These are phyloP conservation scores for Tenthredo distinguenda DNA, from an alignment of 2,888 invertebrate species.

Conservation along the genomic window DNA sequence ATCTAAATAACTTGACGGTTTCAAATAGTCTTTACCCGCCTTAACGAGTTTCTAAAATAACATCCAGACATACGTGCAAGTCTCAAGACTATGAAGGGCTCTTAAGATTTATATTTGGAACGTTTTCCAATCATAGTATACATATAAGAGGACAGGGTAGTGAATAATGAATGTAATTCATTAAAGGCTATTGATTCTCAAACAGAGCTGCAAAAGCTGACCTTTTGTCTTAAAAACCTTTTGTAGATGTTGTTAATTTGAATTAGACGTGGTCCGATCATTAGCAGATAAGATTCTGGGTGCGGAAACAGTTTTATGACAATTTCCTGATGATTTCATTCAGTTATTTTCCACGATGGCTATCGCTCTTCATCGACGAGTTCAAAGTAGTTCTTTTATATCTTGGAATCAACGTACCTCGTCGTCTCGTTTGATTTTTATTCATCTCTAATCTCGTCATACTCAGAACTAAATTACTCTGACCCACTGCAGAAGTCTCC, in stretches of 20 bases:
- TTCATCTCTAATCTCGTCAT: background rate
- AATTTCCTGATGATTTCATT: background rate
- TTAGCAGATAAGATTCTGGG: background rate
- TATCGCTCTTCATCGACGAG: background rate
- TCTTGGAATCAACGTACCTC: slow-evolving; percentile 31
- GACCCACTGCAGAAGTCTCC: background rate
- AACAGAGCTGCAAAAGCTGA: too few species aligned
- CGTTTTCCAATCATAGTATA: too few species aligned
- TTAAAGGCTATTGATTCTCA: too few species aligned
- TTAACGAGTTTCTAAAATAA: too few species aligned
- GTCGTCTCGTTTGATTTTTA: background rate
- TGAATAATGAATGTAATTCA: too few species aligned
- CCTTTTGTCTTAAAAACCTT: background rate
- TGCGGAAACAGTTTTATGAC: background rate
- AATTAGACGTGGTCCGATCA: background rate
- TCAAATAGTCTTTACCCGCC: too few species aligned
- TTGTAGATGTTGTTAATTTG: background rate
- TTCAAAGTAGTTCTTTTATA: background rate
- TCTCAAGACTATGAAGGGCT: too few species aligned
- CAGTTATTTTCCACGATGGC: background rate
- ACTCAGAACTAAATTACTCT: background rate
- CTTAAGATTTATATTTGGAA: too few species aligned
- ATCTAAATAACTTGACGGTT: too few species aligned
- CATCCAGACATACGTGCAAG: too few species aligned
- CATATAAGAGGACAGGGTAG: too few species aligned